Evolutionary conservation across 2,888 invertebrate genomes (phyloP), one percentile per base, ranked within the genome.

Genomic region (Acholoe squamosa): DNA sequence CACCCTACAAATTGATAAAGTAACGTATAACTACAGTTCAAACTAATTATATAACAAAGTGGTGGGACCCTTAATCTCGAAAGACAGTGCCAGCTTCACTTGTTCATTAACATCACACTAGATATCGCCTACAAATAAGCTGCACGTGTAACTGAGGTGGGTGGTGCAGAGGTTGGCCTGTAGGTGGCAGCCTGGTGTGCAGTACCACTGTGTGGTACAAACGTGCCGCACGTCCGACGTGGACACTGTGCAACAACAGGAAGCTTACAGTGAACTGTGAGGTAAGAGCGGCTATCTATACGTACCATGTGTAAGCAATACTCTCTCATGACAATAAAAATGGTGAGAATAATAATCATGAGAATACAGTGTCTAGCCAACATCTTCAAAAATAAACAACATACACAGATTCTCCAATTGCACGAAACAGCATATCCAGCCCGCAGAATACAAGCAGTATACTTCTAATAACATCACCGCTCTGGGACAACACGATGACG

Each of bases 141-240:
- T 84, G 84, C 84, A 84, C 84, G 19, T 51, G 43, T 51, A n/a
- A 33, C 0, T 84, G 86, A 56, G 86, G 86, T 86, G 86, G 54
- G 28, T 86, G 86, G 86, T 86, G 5, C 86, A 7, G 54, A 22
- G 25, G 7, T 52, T n/a, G 19, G 52, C 86, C 86, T 43, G 28
- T 22, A 86, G 86, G 54, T 28, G 54, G 86, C 86, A 43, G n/a
- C 80, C 28, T 12, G 7, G n/a, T 12, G 7, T 12, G 67, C 67
- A 19, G 67, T 67, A n/a, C 67, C 67, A 67, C n/a, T 16, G 14
- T 67, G n/a, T 25, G n/a, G 14, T 67, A 67, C 14, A 54, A 54
- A 67, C 67, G n/a, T n/a, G n/a, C 67, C n/a, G 12, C 19, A 25
- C 19, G 54, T 19, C 54, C 54, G 10, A 10, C 19, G 54, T 14